Base-by-base conservation (phyloP, 37 sponge, comb jelly and placozoan genomes). In the Mnemiopsis leidyi region DNA sequence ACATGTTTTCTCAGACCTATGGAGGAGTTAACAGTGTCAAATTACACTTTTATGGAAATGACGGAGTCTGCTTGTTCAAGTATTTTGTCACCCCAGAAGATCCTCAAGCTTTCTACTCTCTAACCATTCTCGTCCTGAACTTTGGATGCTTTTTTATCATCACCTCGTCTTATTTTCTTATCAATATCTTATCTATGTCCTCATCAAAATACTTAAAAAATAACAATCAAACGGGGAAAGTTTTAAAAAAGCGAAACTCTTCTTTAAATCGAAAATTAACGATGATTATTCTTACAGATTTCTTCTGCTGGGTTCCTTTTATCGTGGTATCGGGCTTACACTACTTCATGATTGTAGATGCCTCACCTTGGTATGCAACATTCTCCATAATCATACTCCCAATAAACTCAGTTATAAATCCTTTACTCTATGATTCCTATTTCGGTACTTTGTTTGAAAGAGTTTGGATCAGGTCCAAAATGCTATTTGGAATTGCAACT, bases 41-140 rank as follows among this genome's bases (percentile, higher is more conserved):
- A 20, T 25, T 69, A 3, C 73, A 69, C 73, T 69, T 69, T 25
- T 69, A 69, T 25, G 73, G 73, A 25, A 69, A 69, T 25, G 73
- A 69, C 73, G 73, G 73, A 3, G 73, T 69, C 28, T 69, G 73
- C n/a, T 20, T 69, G 73, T 69, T 69, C n/a, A 69, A 69, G 73
- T 69, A 23, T 25, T 69, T 69, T 25, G 73, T 69, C 1, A 69
- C 73, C 2, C 73, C 73, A 25, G 73, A 69, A 21, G 73, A 69
- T 25, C 73, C 73, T 21, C 73, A 69, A 69, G 73, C 73, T 3
- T 69, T 69, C 73, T 69, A 69, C 73, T n/a, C 73, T 21, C 2
- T 25, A 25, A 69, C 28, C 2, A 25, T 69, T 21, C 73, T 69
- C 2, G 28, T 69, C 1, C 7, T 25, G n/a, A 69, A 69, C 73